These are phyloP conservation scores for Phanerotoma sp. DNA, from an alignment of 2,888 invertebrate genomes.

Conservation along the genomic window DNA sequence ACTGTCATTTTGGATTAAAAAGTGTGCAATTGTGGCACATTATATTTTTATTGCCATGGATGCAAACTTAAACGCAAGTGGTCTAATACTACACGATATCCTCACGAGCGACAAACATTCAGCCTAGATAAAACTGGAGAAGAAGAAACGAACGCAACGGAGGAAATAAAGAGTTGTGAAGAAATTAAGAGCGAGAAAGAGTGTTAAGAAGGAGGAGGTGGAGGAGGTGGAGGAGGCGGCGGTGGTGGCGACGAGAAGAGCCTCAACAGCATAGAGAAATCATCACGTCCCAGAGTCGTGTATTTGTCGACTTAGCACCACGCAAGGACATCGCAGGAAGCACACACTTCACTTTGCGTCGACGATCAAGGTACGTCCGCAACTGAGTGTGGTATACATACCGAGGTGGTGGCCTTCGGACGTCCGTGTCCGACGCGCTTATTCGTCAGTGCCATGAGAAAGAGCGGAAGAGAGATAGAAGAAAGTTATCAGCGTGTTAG, in stretches of 20 bases:
- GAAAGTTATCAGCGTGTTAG: neutral
- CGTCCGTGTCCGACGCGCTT: slow-evolving; percentile 9
- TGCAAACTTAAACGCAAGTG: slow-evolving; percentile 28
- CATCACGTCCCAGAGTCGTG: slow-evolving; percentile 5
- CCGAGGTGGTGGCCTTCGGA: slow-evolving; percentile 13
- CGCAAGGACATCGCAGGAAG: slow-evolving; percentile 44
- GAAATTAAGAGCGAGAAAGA: slow-evolving; percentile 8
- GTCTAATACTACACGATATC: slow-evolving; percentile 24
- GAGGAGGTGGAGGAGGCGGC: slow-evolving; percentile 1
- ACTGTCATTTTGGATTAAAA: slow-evolving; percentile 8
- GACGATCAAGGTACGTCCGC: slow-evolving; percentile 48
- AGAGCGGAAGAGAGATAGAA: neutral
- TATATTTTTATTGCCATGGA: slow-evolving; percentile 33
- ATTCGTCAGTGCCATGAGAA: slow-evolving; percentile 3
- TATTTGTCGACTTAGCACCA: slow-evolving; percentile 22
- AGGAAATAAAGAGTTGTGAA: slow-evolving; percentile 1
- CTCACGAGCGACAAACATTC: slow-evolving; percentile 18
- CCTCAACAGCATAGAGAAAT: neutral
- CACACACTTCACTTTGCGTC: slow-evolving; percentile 44
- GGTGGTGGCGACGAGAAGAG: slow-evolving; percentile 9
- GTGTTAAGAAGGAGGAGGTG: slow-evolving; percentile 2
- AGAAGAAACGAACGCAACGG: slow-evolving; percentile 11
- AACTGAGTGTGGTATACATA: slow-evolving; percentile 5
- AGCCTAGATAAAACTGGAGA: slow-evolving; percentile 18
- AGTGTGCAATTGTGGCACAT: slow-evolving; percentile 9